Base-by-base conservation (phyloP, 2,888 invertebrate species). In the Julus scanicus region DNA sequence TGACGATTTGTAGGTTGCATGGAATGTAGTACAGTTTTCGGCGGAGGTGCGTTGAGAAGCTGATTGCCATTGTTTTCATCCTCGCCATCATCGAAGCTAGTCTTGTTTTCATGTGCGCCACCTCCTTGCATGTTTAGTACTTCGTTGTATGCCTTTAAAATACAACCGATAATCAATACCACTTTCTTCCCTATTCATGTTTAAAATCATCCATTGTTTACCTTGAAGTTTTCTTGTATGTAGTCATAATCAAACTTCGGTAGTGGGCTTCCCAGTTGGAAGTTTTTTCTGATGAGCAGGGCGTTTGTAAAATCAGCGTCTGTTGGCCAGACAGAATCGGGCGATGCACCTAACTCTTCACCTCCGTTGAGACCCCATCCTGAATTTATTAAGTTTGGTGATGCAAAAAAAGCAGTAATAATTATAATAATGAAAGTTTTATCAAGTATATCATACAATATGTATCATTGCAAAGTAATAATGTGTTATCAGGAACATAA, bases 141-240 rank as follows among this genome's bases (percentile, higher is more conserved):
- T 44, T 89, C 89, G 39, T 48, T 86, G 48, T 84, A 89, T 37
- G 84, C 87, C 88, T 89, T 48, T 17, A 37, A 48, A 80, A 80
- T 5, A 88, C 88, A 37, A 87, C 49, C 29, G n/a, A 17, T 37
- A n/a, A 15, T 15, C 49, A 87, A 87, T 88, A 40, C 40, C 44
- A 85, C 44, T n/a, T 29, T 40, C n/a, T n/a, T n/a, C n/a, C n/a
- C n/a, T n/a, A n/a, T n/a, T n/a, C n/a, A n/a, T n/a, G n/a, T n/a
- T n/a, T n/a, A n/a, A n/a, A n/a, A n/a, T n/a, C 8, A 85, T 5
- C 8, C 8, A 37, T 17, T 13, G 44, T 15, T 71, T 84, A 89
- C 88, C 85, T 89, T 80, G 84, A 89, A 89, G 84, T 89, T 84
- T 63, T 89, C 44, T 57, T 49, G 86, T 13, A 89, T 89, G 87